phyloP scores from a whole-genome alignment of 2,113 vertebrate species.

The Capreolus pygargus region DNA sequence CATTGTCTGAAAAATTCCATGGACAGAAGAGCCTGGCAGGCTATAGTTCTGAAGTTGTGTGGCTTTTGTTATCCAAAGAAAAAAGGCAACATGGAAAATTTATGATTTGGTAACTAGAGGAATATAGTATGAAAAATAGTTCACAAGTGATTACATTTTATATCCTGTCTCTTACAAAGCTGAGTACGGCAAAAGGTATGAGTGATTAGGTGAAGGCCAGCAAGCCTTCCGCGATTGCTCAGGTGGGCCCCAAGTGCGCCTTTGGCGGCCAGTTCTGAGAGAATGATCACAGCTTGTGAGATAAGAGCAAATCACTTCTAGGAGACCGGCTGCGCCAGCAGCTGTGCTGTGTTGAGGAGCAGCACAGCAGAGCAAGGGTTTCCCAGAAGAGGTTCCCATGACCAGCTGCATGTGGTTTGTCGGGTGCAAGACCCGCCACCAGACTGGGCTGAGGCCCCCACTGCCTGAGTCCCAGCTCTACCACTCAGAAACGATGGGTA shows the following conservation, averaged over 20 bases:
- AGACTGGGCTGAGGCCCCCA: no score
- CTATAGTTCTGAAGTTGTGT: neutral
- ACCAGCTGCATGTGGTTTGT: rapidly evolving
- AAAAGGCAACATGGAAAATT: neutral
- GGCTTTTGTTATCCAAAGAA: neutral
- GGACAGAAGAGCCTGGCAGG: neutral
- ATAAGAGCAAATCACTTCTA: neutral
- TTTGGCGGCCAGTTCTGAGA: rapidly evolving
- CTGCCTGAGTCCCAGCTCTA: neutral
- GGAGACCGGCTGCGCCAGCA: neutral
- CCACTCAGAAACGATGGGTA: neutral
- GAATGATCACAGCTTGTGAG: neutral
- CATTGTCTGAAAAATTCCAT: neutral
- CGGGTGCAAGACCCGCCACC: neutral
- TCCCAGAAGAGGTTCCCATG: neutral
- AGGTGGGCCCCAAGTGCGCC: neutral
- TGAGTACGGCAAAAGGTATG: neutral
- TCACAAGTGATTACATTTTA: neutral
- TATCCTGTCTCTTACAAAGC: neutral
- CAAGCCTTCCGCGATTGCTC: neutral
- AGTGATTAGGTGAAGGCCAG: neutral
- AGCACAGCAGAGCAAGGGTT: neutral
- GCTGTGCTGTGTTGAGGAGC: neutral
- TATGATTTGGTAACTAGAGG: neutral
- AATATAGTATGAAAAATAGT: neutral